These are phyloP conservation scores for Danaus chrysippus DNA, from an alignment of 2,888 invertebrate species.

Conservation along the genomic window DNA sequence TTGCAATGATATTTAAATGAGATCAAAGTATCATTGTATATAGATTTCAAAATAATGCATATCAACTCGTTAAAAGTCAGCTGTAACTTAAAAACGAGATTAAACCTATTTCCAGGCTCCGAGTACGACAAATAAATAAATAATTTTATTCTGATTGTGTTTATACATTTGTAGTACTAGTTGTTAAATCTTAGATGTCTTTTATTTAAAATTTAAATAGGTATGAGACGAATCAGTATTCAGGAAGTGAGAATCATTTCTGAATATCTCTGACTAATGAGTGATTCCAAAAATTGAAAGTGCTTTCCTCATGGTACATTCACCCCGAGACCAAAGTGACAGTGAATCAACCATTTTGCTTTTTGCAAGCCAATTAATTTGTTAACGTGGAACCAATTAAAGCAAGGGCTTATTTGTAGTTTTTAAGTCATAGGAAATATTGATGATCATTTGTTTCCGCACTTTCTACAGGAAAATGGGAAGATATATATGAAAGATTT, in stretches of 20 bases:
- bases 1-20: no score
- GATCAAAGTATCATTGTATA: no score
- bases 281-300: slow-evolving; percentile 7
- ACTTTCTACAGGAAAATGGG: no score
- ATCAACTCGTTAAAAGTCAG: no score
- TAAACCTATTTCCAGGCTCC: no score
- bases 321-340: background rate
- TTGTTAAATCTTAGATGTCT: background rate
- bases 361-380: background rate
- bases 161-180: background rate
- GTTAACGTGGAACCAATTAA: background rate
- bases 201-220: background rate
- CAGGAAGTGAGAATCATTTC: background rate
- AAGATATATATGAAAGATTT: no score
- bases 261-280: slow-evolving; percentile 9
- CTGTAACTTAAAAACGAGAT: no score
- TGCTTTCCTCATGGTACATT: background rate
- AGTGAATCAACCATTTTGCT: background rate
- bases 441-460: no score
- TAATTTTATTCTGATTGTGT: no score
- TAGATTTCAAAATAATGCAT: no score
- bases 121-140: background rate
- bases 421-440: no score
- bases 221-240: background rate
- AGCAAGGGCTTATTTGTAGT: no score